Conservation (phyloP, 1,140 invertebrate species). For the Drosophila nannoptera region DNA sequence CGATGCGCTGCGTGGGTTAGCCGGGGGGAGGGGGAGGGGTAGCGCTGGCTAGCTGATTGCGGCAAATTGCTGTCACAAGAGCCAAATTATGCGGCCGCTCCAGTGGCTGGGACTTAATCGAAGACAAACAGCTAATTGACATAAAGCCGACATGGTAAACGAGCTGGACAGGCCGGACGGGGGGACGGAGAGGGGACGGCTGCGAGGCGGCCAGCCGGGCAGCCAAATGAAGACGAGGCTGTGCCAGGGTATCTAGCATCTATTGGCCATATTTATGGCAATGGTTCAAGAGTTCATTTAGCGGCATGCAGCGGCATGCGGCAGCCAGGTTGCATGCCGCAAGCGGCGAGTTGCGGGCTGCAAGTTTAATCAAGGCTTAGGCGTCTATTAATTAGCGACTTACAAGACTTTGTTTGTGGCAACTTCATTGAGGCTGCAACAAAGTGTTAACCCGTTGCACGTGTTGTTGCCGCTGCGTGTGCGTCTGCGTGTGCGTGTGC, state of each 20-base stretch:
- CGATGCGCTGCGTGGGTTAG: conserved; percentile 11
- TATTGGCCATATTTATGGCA: conserved; percentile 70
- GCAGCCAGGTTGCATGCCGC: conserved; percentile 20
- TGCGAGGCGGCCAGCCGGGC: conserved; percentile 6
- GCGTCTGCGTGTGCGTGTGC: background rate
- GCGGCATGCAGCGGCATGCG: too few species aligned
- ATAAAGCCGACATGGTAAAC: conserved; percentile 74
- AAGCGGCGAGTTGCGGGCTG: conserved; percentile 12
- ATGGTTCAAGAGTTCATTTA: conserved; percentile 59
- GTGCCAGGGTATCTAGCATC: conserved; percentile 57
- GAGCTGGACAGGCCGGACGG: too few species aligned
- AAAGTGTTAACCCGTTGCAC: conserved; percentile 11
- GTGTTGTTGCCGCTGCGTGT: background rate
- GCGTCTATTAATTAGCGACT: conserved; percentile 67
- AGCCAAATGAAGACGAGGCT: conserved; percentile 50
- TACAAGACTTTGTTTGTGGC: conserved; percentile 34
- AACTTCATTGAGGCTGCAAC: conserved; percentile 24
- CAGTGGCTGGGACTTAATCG: conserved; percentile 62
- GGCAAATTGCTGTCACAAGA: conserved; percentile 73
- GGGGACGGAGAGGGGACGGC: too few species aligned
- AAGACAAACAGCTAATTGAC: conserved; percentile 76
- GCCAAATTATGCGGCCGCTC: conserved; percentile 67
- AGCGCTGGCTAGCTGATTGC: background rate
- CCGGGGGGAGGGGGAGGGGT: background rate
- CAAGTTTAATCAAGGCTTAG: conserved; percentile 66